Conservation (phyloP, 2,888 invertebrate species). For the Cephus rjabovi region DNA sequence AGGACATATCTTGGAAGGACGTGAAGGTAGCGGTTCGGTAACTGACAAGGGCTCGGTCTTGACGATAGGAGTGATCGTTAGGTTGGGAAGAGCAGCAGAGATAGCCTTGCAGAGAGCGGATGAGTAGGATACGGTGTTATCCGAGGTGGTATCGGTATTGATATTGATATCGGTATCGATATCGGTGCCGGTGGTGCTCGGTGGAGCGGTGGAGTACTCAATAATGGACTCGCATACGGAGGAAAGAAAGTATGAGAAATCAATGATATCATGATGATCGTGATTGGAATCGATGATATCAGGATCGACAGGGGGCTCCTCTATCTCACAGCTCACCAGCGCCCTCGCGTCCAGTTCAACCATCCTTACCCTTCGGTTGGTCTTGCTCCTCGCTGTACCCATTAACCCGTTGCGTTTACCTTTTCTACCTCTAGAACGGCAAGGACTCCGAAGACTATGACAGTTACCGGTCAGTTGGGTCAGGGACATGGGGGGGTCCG, state of each 20-base stretch:
- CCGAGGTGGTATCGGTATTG: not conserved
- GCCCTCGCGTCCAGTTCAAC: constrained; percentile 44
- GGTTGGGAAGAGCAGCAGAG: constrained; percentile 21
- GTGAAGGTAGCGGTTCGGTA: constrained; percentile 4
- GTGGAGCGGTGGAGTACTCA: constrained; percentile 7
- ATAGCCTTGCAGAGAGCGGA: constrained; percentile 22
- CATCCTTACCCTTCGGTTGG: constrained; percentile 41
- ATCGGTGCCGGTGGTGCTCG: constrained; percentile 4
- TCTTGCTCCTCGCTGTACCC: constrained; percentile 10
- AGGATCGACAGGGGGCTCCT: constrained; percentile 27
- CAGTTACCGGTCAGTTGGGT: constrained; percentile 6
- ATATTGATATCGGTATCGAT: not conserved
- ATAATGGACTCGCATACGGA: constrained; percentile 16
- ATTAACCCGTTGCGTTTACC: constrained; percentile 1
- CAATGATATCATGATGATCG: constrained; percentile 20
- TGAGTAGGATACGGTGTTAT: constrained; percentile 12
- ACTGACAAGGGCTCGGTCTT: constrained; percentile 11
- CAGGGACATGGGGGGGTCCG: not conserved
- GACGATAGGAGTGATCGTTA: constrained; percentile 19
- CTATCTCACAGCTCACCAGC: constrained; percentile 46
- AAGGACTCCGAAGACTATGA: constrained; percentile 10
- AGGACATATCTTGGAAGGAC: constrained; percentile 22
- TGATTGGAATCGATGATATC: constrained; percentile 4
- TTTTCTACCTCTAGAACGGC: constrained; percentile 9
- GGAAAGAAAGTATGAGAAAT: constrained; percentile 13